phyloP scores from a whole-genome alignment of 2,888 invertebrate species.

The Cremastinae sp. region DNA sequence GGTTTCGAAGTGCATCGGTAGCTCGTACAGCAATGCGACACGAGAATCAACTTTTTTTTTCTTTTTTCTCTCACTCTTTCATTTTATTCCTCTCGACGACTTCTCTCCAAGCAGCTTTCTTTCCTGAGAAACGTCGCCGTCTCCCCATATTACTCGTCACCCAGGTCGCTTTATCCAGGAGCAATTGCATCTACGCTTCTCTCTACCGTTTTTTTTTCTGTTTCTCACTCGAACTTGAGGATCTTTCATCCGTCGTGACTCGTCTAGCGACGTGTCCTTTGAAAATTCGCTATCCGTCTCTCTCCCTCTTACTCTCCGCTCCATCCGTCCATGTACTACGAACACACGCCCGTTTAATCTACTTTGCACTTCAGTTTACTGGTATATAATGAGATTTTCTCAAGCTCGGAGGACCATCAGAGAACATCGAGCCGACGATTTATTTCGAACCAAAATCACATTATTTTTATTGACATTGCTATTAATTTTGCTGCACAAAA shows the following conservation, averaged over 20 bases:
- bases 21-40: slow-evolving; percentile 24
- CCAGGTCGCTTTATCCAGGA: slow-evolving; percentile 63
- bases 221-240: neutral
- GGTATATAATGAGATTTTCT: slow-evolving; percentile 25
- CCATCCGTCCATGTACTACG: slow-evolving; percentile 20
- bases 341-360: slow-evolving; percentile 35
- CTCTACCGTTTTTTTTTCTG: slow-evolving; percentile 32
- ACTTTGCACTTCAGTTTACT: slow-evolving; percentile 35
- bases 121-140: slow-evolving; percentile 72
- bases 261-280: slow-evolving; percentile 21
- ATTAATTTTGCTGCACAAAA: too few relatives aligned
- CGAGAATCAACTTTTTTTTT: slow-evolving; percentile 71
- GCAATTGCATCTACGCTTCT: slow-evolving; percentile 59
- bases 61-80: too few relatives aligned
- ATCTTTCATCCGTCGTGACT: slow-evolving; percentile 37
- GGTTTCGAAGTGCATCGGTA: slow-evolving; percentile 31
- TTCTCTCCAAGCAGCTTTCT: slow-evolving; percentile 73
- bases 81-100: slow-evolving; percentile 67
- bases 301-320: slow-evolving; percentile 6
- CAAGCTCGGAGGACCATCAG: too few relatives aligned
- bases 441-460: too few relatives aligned
- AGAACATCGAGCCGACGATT: slow-evolving; percentile 13
- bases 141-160: slow-evolving; percentile 53
- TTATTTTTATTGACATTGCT: too few relatives aligned
- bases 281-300: neutral